phyloP scores from a whole-genome alignment of 2,113 vertebrate genomes.

The Sceloporus tristichus region DNA sequence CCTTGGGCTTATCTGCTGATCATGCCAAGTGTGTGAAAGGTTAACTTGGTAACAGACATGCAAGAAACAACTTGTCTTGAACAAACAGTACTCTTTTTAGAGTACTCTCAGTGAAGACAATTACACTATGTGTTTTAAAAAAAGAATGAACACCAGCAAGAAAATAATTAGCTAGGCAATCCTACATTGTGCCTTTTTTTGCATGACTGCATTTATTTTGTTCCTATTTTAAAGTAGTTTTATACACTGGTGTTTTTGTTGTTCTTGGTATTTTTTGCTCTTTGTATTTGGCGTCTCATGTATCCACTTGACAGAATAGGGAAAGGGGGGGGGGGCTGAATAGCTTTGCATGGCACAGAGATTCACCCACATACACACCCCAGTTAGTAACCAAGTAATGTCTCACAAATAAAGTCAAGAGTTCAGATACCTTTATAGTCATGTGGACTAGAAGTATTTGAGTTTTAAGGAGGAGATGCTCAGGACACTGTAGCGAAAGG shows the following conservation, averaged over 20 bases:
- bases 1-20: slow-evolving; percentile 9
- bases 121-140: background rate
- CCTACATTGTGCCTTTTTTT: background rate
- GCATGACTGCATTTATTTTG: background rate
- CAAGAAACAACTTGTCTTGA: slow-evolving; percentile 31
- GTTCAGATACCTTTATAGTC: background rate
- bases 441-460: background rate
- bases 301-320: background rate
- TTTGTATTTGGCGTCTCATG: background rate
- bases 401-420: too few species aligned
- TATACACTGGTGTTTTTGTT: background rate
- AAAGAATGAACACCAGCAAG: background rate
- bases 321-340: background rate
- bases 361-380: background rate
- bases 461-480: background rate
- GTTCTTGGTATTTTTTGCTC: background rate
- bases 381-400: too few species aligned
- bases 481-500: background rate
- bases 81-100: slow-evolving; percentile 15
- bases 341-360: background rate
- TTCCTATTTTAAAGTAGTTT: background rate
- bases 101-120: slow-evolving; percentile 13
- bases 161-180: background rate
- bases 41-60: slow-evolving; percentile 17
- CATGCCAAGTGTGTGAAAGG: slow-evolving; percentile 21